Base-by-base conservation (phyloP, 2,113 vertebrate species). In the Heliornis fulica region DNA sequence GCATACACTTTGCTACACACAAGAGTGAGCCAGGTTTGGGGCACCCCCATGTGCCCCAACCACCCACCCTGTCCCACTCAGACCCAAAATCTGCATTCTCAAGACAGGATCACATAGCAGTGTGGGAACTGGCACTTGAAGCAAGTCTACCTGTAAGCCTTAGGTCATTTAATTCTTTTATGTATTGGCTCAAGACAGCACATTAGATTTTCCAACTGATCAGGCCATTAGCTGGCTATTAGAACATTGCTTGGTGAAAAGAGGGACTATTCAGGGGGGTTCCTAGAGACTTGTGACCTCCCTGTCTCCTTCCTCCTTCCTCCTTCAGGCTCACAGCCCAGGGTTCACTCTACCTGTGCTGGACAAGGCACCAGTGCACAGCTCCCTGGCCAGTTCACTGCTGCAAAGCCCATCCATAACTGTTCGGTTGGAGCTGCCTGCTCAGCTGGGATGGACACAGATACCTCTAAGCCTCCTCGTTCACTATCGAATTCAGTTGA, bases 241-340 rank as follows among this genome's bases (percentile, higher is more conserved):
- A n/a, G 46, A 8, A 31, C 8, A 38, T 1, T 32, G 8, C 17
- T 51, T 25, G 15, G 7, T 15, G 28, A 69, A 10, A 2, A 21
- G 7, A 8, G 7, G 29, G 60, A 57, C 9, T 4, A 8, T 4
- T 1, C 11, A 2, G 23, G 6, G 0, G 1, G 11, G 15, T 15
- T 89, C 38, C 26, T 20, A 31, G 19, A 16, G 36, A 41, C 18
- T 15, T n/a, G 8, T 31, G 21, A 34, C 43, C 29, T 60, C 9
- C 6, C 20, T 63, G 16, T 34, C 11, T n/a, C 14, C 36, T 15
- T 20, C 6, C 3, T 15, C 41, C 31, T 59, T 17, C 14, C 2
- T 14, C 11, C 32, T 31, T 23, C 69, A 6, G 0, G 4, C 22
- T 38, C 21, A 11, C 34, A 29, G 45, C 36, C 13, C 1, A 5